Evolutionary conservation across 2,797 vertebrate genomes (phyloP), one percentile per base, ranked within the genome.

Genomic region (Scyliorhinus canicula): DNA sequence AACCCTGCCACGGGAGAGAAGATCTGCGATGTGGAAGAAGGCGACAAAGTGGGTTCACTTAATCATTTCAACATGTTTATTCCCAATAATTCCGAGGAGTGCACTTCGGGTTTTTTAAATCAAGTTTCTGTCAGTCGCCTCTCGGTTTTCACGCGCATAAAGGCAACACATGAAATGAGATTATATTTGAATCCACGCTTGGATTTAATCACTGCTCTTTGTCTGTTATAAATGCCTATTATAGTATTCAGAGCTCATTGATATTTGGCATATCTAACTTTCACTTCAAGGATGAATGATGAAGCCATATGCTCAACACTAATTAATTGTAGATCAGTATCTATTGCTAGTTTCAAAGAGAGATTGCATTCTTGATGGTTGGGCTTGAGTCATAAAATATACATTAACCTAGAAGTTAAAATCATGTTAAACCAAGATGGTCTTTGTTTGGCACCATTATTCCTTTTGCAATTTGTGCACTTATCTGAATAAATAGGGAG

Each of bases 1-100:
- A 98, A 98, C 95, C 98, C 98, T 0, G 97, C 98, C 40, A 98
- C 97, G 0, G 98, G 97, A 95, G 98, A 98, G 95, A 97, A 97
- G 96, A 97, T 99, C 95, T 98, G 98, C 95, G 98, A 98, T 0
- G 97, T 99, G 44, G 98, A 98, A 97, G 98, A 98, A 97, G 98
- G 98, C 0, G 98, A 98, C 95, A 96, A 98, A 96, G 98, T 95
- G 85, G 69, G 88, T 94, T 50, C 7, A 31, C 4, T 93, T 71
- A 47, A 69, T 52, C 12, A 69, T 50, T 94, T 94, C 12, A 55
- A n/a, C 84, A 50, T 44, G 14, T 60, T 35, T 55, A 47, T 47
- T 82, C 47, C 26, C 4, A 65, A 24, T 65, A 24, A 63, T 40
- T 12, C 88, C 9, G 11, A 35, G 3, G 21, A 4, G 60, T 31